Conservation (phyloP, 2,113 vertebrate genomes). For the Diadophis punctatus region DNA sequence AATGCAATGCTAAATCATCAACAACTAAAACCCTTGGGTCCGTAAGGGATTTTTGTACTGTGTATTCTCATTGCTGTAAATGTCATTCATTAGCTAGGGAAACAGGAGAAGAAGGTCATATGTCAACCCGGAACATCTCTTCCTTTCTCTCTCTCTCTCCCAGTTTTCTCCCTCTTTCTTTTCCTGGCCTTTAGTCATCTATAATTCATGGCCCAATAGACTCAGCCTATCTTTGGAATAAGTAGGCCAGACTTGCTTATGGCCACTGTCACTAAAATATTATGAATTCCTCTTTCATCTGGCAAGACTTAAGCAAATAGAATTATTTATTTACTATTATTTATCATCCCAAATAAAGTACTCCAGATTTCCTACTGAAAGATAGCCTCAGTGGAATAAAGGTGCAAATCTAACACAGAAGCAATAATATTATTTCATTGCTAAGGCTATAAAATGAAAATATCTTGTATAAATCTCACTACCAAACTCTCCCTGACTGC, state of each 20-base stretch:
- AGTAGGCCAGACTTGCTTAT: background rate
- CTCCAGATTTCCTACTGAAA: background rate
- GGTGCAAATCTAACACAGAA: background rate
- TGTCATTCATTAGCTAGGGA: conserved; percentile 15
- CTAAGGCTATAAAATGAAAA: background rate
- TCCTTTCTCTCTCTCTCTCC: background rate
- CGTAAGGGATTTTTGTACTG: conserved; percentile 8
- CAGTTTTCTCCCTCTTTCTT: background rate
- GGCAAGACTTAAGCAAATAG: background rate
- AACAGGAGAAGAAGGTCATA: conserved; percentile 21
- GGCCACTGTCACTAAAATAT: background rate
- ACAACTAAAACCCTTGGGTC: background rate
- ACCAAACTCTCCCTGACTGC: background rate
- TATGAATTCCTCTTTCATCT: background rate
- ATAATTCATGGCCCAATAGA: conserved; percentile 37
- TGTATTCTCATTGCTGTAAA: conserved; percentile 23
- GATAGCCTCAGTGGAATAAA: background rate
- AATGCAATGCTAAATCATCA: conserved; percentile 12
- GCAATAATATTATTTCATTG: background rate
- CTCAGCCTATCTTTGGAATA: background rate
- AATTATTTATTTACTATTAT: conserved; percentile 16
- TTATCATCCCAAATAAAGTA: background rate
- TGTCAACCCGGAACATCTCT: background rate
- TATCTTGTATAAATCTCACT: background rate
- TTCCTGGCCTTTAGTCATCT: background rate